phyloP scores from a whole-genome alignment of 92 coral and sea anemone species.

The Umimayanthus kanabou region DNA sequence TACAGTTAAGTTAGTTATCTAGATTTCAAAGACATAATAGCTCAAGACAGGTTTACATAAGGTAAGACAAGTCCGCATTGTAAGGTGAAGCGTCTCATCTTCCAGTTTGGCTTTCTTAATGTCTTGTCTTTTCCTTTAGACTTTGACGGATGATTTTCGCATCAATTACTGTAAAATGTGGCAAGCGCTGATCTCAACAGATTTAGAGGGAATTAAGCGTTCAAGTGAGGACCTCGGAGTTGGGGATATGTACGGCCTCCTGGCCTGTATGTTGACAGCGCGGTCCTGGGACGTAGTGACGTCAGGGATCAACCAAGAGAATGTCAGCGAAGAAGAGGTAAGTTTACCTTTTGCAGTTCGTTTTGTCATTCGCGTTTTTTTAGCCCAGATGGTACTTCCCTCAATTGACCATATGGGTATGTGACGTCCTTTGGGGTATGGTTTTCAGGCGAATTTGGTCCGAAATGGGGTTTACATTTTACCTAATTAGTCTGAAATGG shows the following conservation, averaged over 20 bases:
- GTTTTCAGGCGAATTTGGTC: too few species aligned
- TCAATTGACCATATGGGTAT: too few species aligned
- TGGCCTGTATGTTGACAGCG: constrained; percentile 94
- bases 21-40: too few species aligned
- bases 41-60: too few species aligned
- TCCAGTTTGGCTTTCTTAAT: not conserved
- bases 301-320: constrained; percentile 78
- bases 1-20: too few species aligned
- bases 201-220: constrained; percentile 86
- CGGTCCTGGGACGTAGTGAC: constrained; percentile 94
- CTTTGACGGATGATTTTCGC: constrained; percentile 89
- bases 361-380: too few species aligned
- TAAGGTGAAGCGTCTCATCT: not conserved
- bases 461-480: too few species aligned
- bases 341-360: not conserved
- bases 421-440: too few species aligned
- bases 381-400: too few species aligned
- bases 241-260: constrained; percentile 85
- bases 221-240: constrained; percentile 88
- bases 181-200: constrained; percentile 89
- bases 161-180: constrained; percentile 92
- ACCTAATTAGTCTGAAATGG: too few species aligned
- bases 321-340: constrained; percentile 88
- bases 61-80: too few species aligned
- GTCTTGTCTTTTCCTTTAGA: constrained; percentile 19